A percentile compares a stretch with the other conserved stretches of the same genome.
Evolutionary conservation across 1,140 invertebrate genomes (phyloP).

Genomic region (Tetramorium parvispinum): DNA sequence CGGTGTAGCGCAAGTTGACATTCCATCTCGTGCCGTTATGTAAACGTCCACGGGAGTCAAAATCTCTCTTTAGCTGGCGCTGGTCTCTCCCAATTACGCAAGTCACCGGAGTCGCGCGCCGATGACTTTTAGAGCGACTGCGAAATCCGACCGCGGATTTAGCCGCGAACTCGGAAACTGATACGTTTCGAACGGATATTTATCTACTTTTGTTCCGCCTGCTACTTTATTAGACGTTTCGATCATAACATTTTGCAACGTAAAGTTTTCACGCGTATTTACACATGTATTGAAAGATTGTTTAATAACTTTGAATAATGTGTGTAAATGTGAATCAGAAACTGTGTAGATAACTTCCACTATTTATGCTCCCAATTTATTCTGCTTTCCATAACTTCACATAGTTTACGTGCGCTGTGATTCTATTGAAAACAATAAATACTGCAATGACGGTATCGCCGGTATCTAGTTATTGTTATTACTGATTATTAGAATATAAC

Average conservation of each 20-base stretch:
- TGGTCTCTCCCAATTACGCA: slow-evolving; percentile 37
- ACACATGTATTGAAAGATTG: background rate
- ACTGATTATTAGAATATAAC: background rate
- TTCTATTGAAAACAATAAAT: background rate
- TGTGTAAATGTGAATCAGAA: background rate
- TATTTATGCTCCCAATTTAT: background rate
- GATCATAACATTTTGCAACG: background rate
- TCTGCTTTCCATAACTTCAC: background rate
- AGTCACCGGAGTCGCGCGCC: slow-evolving; percentile 33
- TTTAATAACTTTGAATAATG: background rate
- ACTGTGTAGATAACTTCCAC: background rate
- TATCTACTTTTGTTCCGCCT: background rate
- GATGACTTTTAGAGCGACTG: slow-evolving; percentile 46
- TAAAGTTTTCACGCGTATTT: background rate
- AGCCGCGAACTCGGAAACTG: slow-evolving; percentile 3
- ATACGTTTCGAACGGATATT: background rate
- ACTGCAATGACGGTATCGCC: background rate
- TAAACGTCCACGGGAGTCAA: slow-evolving; percentile 61
- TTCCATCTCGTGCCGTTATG: slow-evolving; percentile 68
- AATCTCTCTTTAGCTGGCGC: slow-evolving; percentile 57
- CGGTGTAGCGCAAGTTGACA: slow-evolving; percentile 43
- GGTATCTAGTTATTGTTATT: background rate
- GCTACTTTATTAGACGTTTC: background rate
- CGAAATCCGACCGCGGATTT: slow-evolving; percentile 22
- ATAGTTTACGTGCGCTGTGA: background rate